phyloP scores from a whole-genome alignment of 2,797 vertebrate species.

The Chiloscyllium punctatum region DNA sequence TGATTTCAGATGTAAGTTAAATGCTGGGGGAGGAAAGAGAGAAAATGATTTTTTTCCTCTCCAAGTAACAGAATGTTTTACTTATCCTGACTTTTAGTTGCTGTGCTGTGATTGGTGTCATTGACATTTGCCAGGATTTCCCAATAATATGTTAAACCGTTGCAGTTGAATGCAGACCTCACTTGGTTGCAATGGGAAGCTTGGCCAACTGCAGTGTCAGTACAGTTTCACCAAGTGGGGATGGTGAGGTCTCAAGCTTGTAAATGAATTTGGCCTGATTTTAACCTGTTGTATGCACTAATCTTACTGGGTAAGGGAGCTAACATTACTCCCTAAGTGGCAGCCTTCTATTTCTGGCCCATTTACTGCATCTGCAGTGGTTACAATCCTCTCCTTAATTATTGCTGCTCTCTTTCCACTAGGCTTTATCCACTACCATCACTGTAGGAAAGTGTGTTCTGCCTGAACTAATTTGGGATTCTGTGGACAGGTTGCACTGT shows the following conservation, averaged over 20 bases:
- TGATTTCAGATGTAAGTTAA: not conserved
- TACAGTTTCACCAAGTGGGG: not conserved
- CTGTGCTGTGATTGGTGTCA: not conserved
- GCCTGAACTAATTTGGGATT: conserved; percentile 46
- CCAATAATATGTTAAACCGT: not conserved
- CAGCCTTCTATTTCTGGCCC: not conserved
- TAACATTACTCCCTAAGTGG: not conserved
- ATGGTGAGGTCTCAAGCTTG: not conserved
- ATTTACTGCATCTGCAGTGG: not conserved
- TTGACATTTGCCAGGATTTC: not conserved
- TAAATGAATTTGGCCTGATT: not conserved
- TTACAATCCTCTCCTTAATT: not conserved
- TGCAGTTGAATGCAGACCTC: not conserved
- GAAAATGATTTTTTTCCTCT: not conserved
- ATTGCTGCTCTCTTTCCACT: not conserved
- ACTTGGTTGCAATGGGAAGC: not conserved
- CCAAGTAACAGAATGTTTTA: not conserved
- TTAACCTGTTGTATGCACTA: no score
- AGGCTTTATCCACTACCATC: conserved; percentile 7
- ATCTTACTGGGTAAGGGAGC: not conserved
- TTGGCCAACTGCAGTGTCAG: not conserved
- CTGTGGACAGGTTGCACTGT: conserved; percentile 44
- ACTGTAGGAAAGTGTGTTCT: conserved; percentile 43
- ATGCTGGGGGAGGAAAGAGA: not conserved
- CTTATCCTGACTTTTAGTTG: not conserved